Evolutionary conservation across 1,140 invertebrate genomes (phyloP), one percentile per base, ranked within the genome.

Genomic region (Batillaria attramentaria): DNA sequence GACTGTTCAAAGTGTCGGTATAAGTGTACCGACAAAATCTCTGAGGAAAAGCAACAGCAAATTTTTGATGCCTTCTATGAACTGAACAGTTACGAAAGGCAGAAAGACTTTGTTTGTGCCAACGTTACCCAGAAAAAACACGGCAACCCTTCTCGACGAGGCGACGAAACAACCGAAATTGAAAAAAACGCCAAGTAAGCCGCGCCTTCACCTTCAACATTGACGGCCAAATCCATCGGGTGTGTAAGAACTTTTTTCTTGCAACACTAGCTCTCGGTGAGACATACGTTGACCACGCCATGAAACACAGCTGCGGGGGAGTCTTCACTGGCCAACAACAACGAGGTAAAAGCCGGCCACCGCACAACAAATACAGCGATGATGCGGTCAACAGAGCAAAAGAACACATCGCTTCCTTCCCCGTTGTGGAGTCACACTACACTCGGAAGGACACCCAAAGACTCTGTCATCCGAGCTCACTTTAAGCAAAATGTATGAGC

Each of bases 381-480:
- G 42, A 33, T 4, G 39, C 16, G 28, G 35, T 65, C 1, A 50
- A 78, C n/a, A 33, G 35, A 54, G 74, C 79, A 20, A 42, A 8
- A 68, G 39, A 46, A 20, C 78, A 80, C 43, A 80, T 80, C n/a
- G 43, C 54, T 57, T 65, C 50, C 6, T 80, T 80, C 39, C 75
- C 70, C 8, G 54, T 28, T 24, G 57, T 80, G 1, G 74, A 80
- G 6, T 41, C 74, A 24, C 78, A 83, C 60, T 83, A 83, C 60
- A 77, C 37, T 37, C 62, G 78, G 68, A 42, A 80, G 77, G 41
- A 72, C 43, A 83, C 78, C 18, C 43, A 62, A 16, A 62, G 60
- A 1, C 16, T 46, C 31, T 80, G 35, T 31, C 18, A 3, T 20
- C 37, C 18, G 35, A 68, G n/a, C 37, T 80, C 2, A 78, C 33